phyloP scores from a whole-genome alignment of 2,797 vertebrate species.

The Xyrichtys novacula region DNA sequence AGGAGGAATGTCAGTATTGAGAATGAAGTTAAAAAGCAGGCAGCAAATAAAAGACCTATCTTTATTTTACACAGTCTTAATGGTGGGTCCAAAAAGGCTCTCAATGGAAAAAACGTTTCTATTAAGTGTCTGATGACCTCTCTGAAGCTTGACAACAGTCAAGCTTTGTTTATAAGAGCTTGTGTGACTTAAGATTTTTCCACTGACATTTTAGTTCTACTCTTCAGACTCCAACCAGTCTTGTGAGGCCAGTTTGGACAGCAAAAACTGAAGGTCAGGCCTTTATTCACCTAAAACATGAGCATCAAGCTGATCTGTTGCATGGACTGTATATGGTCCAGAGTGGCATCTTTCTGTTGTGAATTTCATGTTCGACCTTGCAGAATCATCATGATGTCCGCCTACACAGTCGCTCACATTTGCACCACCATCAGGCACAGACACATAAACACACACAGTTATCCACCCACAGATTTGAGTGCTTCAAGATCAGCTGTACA shows the following conservation, averaged over 20 bases:
- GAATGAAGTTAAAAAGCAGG: no score
- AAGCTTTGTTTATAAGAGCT: neutral
- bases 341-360: neutral
- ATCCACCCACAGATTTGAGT: slow-evolving; percentile 31
- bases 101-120: neutral
- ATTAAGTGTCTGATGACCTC: no score
- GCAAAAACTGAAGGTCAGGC: neutral
- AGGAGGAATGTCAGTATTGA: no score
- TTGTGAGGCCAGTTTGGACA: neutral
- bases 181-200: neutral
- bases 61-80: neutral
- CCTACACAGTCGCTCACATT: slow-evolving; percentile 37
- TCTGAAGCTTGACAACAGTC: neutral
- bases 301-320: neutral
- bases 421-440: neutral
- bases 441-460: neutral
- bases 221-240: neutral
- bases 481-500: slow-evolving; percentile 4
- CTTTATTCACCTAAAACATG: neutral
- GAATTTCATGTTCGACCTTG: slow-evolving; percentile 16
- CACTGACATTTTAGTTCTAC: neutral
- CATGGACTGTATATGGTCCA: neutral
- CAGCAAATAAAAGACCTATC: no score
- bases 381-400: slow-evolving; percentile 21
- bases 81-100: neutral